Base-by-base conservation (phyloP, 2,113 vertebrate genomes). In the Petaurus breviceps region DNA sequence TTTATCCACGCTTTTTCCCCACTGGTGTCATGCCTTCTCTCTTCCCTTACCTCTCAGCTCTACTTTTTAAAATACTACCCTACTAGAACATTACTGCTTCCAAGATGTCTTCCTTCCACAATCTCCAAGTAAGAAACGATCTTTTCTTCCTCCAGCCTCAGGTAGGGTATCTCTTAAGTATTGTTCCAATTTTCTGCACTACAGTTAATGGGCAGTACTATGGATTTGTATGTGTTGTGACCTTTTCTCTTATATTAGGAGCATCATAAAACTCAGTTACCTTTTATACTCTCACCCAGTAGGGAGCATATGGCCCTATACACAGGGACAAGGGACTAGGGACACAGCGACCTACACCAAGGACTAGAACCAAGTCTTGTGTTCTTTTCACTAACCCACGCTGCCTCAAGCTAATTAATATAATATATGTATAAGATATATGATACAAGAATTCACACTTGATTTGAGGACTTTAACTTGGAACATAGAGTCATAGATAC, bases 251-350 rank as follows among this genome's bases (percentile, higher is more conserved):
- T 68, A 37, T 37, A 37, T 37, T 37, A 37, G 57, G 3, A 68
- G 6, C 61, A 68, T 37, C 61, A 68, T 68, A 5, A 68, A 68
- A 28, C 1, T 16, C 24, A 55, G 25, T 8, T 55, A 55, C 25
- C 25, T 68, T 68, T 37, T 68, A 12, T 12, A 37, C 10, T 3
- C n/a, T 68, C 12, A 12, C 12, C 61, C 6, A 16, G 31, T 37
- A 61, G 57, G 31, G 57, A 61, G 57, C 28, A 31, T 61, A 68
- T 37, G 28, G 22, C 8, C 54, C 11, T 68, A 68, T 31, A 68
- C 28, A 51, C 51, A 51, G 51, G 0, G 0, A 14, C 84, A 31
- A 28, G 92, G 0, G 0, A 14, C 84, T 31, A 28, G 92, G 94
- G 26, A 57, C 50, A 91, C 93, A 68, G 12, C 2, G 12, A 4